Evolutionary conservation across 2,888 invertebrate genomes (phyloP).

Genomic region (Perizoma flavofasciatum): DNA sequence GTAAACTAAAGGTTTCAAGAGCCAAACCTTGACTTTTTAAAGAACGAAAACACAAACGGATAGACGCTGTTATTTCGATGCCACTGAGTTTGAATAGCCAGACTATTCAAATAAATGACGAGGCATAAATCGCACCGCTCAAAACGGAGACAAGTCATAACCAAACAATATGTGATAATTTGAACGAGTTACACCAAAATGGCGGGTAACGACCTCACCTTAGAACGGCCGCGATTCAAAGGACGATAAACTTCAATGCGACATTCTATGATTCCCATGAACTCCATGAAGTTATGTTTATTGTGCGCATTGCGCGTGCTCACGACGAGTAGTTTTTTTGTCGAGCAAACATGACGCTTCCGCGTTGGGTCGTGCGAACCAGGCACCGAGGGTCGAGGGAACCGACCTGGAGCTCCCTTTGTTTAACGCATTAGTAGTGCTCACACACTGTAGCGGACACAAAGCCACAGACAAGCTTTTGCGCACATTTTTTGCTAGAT

Average conservation of each 20-base stretch:
- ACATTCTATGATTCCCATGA: constrained; percentile 53
- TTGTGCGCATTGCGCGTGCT: constrained; percentile 57
- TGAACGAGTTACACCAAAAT: constrained; percentile 32
- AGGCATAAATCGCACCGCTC: constrained; percentile 28
- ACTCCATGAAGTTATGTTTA: constrained; percentile 56
- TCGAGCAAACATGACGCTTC: constrained; percentile 69
- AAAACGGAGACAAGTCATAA: constrained; percentile 24
- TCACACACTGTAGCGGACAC: constrained; percentile 47
- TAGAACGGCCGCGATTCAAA: constrained; percentile 29
- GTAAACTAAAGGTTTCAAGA: not conserved
- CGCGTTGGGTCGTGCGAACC: constrained; percentile 75
- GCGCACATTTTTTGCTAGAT: constrained; percentile 29
- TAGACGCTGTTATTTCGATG: not conserved
- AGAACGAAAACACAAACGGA: not conserved
- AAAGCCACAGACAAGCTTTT: constrained; percentile 33
- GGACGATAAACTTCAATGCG: constrained; percentile 39
- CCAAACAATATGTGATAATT: constrained; percentile 25
- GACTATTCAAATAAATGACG: constrained; percentile 13
- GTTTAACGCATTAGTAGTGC: constrained; percentile 61
- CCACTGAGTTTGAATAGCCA: not conserved
- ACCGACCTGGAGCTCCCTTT: constrained; percentile 71
- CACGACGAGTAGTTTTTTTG: constrained; percentile 58
- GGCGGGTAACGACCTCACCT: constrained; percentile 36
- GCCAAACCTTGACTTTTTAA: constrained; percentile 43
- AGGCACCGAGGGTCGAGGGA: constrained; percentile 64